Evolutionary conservation across 1,140 invertebrate genomes (phyloP), one percentile per base, ranked within the genome.

Genomic region (Panagrolaimus sp.): DNA sequence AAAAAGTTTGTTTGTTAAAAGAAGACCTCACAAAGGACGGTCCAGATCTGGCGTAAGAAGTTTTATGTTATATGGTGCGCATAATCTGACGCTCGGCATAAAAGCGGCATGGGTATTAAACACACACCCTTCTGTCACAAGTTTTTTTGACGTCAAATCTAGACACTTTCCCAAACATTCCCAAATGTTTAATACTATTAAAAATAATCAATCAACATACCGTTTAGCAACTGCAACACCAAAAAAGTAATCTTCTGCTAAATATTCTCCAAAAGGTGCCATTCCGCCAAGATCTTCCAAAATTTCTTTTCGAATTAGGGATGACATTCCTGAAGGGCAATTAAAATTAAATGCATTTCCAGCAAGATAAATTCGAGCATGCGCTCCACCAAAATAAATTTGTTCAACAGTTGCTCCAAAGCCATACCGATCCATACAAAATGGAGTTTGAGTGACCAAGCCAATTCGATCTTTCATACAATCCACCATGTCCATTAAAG

Each of bases 281-380:
- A 99, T 85, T 0, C 96, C 96, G 3, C 96, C 96, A 26, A 90
- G 89, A 78, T 95, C 90, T 82, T 98, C 94, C 24, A 99, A 84
- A 0, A 93, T 88, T 15, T 89, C 88, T 80, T 96, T 94, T 46
- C 93, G 87, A 81, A 98, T 88, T 48, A 99, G 84, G 63, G 93
- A 92, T 5, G 95, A 98, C 96, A 99, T 99, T 14, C 96, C 96
- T 0, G 96, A 98, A 74, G 96, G 92, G 84, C 95, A 98, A 85
- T 97, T 97, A 73, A 98, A 90, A 62, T 91, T 87, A 1, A 96
- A 84, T 7, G 92, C 88, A 85, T 98, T 93, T 1, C 94, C 93
- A 7, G 89, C 88, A 44, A 99, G 86, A 80, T 98, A 98, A 84
- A 98, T 92, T 38, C 96, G 87, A 38, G 94, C 94, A 84, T 97